Evolutionary conservation across 2,797 vertebrate genomes (phyloP), one percentile per base, ranked within the genome.

Genomic region (Epinephelus malabaricus): DNA sequence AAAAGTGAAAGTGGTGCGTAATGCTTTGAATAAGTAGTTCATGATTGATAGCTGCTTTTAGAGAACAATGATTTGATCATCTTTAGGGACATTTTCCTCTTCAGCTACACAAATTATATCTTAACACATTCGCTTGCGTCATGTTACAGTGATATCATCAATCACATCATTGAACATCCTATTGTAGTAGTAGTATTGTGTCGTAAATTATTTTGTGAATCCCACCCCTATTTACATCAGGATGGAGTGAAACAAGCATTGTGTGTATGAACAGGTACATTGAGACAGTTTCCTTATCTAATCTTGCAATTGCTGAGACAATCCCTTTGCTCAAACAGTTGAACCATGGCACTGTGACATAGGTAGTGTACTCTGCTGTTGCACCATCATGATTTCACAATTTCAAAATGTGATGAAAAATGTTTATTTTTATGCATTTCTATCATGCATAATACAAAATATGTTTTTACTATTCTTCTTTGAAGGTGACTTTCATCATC

Each of bases 251-350:
- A 59, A 58, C 45, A 14, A 59, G 14, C 8, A 40, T 60, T 61
- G 14, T 75, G 61, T 74, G 18, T 75, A 38, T 61, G 21, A 58
- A 65, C 38, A 46, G 25, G 18, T 60, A 23, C 55, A 66, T n/a
- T 11, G 4, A 61, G 25, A 73, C 54, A 59, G 40, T 73, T 88
- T 11, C 2, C 59, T 67, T 60, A 73, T 77, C 51, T 78, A 54
- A 55, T 71, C 54, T 15, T 71, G 46, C 51, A 14, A 46, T 47
- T 60, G 15, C 43, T 38, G 19, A 50, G 19, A 62, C 49, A 75
- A 34, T 38, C 40, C 9, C 5, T 64, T 60, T 72, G 18, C 5
- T 65, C 62, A 15, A 67, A 60, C 17, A 23, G 49, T 71, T 50
- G 12, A 69, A 54, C 49, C 10, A 46, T 69, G 15, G 9, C 23